These are phyloP conservation scores for Anagrus nilaparvatae DNA, from an alignment of 1,140 invertebrate genomes.

Conservation along the genomic window DNA sequence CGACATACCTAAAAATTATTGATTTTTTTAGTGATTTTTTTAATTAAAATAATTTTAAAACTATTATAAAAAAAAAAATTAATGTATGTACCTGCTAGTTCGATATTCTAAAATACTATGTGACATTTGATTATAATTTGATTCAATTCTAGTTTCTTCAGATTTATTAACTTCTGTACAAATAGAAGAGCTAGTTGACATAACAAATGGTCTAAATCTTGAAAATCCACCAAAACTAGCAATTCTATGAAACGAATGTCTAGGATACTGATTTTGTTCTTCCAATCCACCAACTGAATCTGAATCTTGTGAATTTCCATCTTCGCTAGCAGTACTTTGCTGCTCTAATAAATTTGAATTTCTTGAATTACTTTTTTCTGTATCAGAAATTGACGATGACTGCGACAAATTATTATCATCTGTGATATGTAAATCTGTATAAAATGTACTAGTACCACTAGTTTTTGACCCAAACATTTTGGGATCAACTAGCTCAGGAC, in stretches of 20 bases:
- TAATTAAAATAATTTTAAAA: constrained; percentile 5
- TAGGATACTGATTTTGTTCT: constrained; percentile 27
- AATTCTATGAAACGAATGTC: constrained; percentile 34
- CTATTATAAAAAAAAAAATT: constrained; percentile 4
- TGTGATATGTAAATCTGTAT: constrained; percentile 28
- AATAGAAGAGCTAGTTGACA: constrained; percentile 32
- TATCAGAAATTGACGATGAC: constrained; percentile 8
- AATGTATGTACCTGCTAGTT: constrained; percentile 30
- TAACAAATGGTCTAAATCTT: constrained; percentile 35
- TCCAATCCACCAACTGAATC: constrained; percentile 25
- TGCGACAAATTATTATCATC: constrained; percentile 14
- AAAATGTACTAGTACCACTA: constrained; percentile 33
- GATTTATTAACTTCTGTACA: constrained; percentile 21
- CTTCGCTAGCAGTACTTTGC: constrained; percentile 25
- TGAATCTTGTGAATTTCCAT: constrained; percentile 34
- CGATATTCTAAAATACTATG: constrained; percentile 38
- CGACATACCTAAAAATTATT: constrained; percentile 26
- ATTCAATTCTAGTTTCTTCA: constrained; percentile 28
- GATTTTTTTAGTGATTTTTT: constrained; percentile 2
- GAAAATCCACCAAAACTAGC: constrained; percentile 34
- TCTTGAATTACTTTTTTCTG: constrained; percentile 14
- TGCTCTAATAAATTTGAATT: constrained; percentile 26
- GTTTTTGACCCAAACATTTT: constrained; percentile 39
- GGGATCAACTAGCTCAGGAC: constrained; percentile 31
- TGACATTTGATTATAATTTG: constrained; percentile 33